Percentiles rank a stretch among this genome's conserved stretches.
phyloP scores from a whole-genome alignment of 2,113 vertebrate genomes.

The Synchiropus splendidus region DNA sequence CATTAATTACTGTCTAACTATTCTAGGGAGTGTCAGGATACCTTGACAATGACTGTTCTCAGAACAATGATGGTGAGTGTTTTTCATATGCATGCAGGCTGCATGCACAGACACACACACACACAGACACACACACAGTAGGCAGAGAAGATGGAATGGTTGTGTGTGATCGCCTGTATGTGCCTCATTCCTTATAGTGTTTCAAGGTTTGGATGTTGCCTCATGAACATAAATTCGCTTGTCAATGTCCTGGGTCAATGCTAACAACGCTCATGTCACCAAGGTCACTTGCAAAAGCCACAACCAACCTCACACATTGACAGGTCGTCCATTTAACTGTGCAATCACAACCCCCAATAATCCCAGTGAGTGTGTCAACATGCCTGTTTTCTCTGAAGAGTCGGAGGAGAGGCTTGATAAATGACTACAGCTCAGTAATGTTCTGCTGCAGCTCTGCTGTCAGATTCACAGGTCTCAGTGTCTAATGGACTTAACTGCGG shows the following conservation, averaged over 20 bases:
- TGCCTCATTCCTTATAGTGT: no score
- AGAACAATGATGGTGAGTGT: conserved; percentile 77
- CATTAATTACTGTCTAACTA: neutral
- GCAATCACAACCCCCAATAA: no score
- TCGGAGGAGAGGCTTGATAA: no score
- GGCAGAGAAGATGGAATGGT: no score
- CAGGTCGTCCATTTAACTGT: no score
- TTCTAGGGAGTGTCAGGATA: conserved; percentile 77
- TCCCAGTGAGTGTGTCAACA: no score
- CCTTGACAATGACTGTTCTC: conserved; percentile 76
- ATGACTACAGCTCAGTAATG: conserved; percentile 9
- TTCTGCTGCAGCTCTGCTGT: conserved; percentile 23
- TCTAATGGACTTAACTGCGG: no score
- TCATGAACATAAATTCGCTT: conserved; percentile 22
- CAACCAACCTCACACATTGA: no score
- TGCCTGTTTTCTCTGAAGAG: no score
- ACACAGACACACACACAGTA: conserved; percentile 7
- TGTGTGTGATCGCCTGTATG: no score
- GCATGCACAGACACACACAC: neutral
- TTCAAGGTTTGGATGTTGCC: conserved; percentile 11
- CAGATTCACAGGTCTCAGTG: no score
- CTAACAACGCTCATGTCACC: conserved; percentile 8
- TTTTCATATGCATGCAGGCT: no score
- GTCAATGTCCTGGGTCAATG: conserved; percentile 3
- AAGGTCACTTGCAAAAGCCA: conserved; percentile 2